Conservation (phyloP, 2,113 vertebrate genomes). For the Cinclus cinclus region DNA sequence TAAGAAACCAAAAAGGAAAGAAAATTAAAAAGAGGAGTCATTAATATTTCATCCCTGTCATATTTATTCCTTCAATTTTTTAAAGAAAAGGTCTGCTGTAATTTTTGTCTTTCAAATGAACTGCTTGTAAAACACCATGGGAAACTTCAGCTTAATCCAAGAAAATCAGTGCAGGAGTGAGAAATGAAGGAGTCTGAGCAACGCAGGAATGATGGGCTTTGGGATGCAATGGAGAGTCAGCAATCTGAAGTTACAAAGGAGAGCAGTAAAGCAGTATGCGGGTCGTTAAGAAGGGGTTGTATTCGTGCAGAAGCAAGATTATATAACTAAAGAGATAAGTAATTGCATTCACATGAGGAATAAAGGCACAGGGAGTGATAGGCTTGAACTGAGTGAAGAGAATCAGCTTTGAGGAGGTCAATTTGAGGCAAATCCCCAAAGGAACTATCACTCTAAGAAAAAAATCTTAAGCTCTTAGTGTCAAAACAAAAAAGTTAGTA, state of each 20-base stretch:
- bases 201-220: neutral
- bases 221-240: neutral
- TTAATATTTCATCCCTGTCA: neutral
- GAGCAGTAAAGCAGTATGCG: neutral
- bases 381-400: neutral
- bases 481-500: neutral
- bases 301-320: neutral
- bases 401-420: neutral
- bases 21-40: neutral
- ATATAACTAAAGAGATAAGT: neutral
- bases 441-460: neutral
- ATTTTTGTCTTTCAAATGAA: neutral
- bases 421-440: neutral
- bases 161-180: neutral
- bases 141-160: neutral
- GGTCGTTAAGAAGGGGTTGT: neutral
- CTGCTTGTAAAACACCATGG: neutral
- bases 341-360: neutral
- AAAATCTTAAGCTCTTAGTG: neutral
- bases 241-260: neutral
- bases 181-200: neutral
- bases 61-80: neutral
- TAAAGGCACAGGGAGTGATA: neutral
- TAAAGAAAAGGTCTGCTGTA: neutral
- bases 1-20: neutral